Base-by-base conservation (phyloP, 2,888 invertebrate species). In the Eupithecia exiguata region DNA sequence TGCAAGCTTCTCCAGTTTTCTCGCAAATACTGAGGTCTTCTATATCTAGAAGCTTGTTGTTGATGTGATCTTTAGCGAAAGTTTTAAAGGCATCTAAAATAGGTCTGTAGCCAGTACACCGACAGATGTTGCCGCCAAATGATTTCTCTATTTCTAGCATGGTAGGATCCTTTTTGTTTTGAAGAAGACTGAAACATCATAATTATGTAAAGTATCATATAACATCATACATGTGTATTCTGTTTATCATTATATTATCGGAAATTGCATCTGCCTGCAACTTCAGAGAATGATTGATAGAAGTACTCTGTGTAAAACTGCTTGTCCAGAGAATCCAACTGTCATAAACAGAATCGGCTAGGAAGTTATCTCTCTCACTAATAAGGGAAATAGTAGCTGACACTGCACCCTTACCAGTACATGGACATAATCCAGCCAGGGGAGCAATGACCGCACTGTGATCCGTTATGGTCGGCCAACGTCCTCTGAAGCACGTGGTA, bases 81-180 rank as follows among this genome's bases (percentile, higher is more conserved):
- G 95, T 94, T 82, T 96, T 96, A 84, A 96, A 96, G 1, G 96
- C 96, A 74, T 96, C 95, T 3, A 95, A 76, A 62, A 96, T 96
- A 0, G 96, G 95, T 67, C 96, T 88, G 81, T 96, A 96, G 0
- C 96, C 96, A 1, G 97, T 97, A 82, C 97, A 97, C 53, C 97
- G 93, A 80, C 97, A 97, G 62, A 97, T 94, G 79, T 97, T 97
- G 53, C 97, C 96, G n/a, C 95, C 96, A 80, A 97, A 96, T 0
- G 96, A 95, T 77, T 96, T 94, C 86, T 97, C 97, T 9, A 97
- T 94, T 79, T 96, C 95, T 75, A 95, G 88, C 95, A 95, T 95
- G 0, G 95, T 95, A 36, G 95, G 81, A 25, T 88, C 81, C 16
- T 92, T 90, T 12, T 92, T 88, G 21, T 86, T 81, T 80, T 92